Conservation (phyloP, 2,888 invertebrate genomes). For the Fissipunctia ypsillon region DNA sequence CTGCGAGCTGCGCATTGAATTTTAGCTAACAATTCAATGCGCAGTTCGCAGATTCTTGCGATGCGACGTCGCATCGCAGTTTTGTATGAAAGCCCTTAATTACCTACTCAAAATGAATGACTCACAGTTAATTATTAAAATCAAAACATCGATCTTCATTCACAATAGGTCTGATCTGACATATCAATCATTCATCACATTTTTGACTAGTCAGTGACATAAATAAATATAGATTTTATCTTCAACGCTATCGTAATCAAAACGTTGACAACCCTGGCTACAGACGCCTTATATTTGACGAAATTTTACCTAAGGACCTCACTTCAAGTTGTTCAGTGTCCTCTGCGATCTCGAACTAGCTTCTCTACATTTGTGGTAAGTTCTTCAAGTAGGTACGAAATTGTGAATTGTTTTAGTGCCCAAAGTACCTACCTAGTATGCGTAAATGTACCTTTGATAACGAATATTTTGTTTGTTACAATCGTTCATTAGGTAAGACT, state of each 20-base stretch:
- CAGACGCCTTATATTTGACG: conserved; percentile 64
- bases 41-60: no score
- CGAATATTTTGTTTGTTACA: background rate
- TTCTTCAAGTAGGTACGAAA: conserved; percentile 38
- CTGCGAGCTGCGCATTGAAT: no score
- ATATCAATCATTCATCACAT: conserved; percentile 10
- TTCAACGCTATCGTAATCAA: conserved; percentile 37
- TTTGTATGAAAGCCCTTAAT: no score
- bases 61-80: no score
- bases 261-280: conserved; percentile 74
- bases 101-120: background rate
- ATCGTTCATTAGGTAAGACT: background rate
- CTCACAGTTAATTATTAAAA: conserved; percentile 28
- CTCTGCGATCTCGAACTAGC: conserved; percentile 73
- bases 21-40: no score
- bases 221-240: conserved; percentile 23
- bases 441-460: background rate
- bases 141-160: conserved; percentile 19
- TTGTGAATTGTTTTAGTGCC: background rate
- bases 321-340: conserved; percentile 75
- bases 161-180: conserved; percentile 21
- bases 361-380: conserved; percentile 76
- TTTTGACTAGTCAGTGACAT: background rate
- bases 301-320: conserved; percentile 78
- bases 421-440: background rate